These are phyloP conservation scores for Dasyurus viverrinus DNA, from an alignment of 2,113 vertebrate genomes.

Conservation along the genomic window DNA sequence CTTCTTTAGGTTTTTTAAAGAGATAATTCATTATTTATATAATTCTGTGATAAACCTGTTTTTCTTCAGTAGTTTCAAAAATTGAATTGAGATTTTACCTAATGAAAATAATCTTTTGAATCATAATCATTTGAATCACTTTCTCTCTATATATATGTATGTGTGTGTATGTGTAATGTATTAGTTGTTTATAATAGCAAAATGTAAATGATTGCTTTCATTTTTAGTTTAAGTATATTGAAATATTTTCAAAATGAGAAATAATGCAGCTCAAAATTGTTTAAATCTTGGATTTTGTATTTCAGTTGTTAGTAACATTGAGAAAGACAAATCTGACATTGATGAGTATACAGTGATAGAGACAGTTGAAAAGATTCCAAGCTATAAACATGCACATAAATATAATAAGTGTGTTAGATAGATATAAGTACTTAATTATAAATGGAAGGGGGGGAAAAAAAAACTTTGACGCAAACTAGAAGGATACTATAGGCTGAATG, in stretches of 20 bases:
- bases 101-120: conserved; percentile 75
- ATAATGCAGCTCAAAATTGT: conserved; percentile 61
- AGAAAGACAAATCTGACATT: conserved; percentile 63
- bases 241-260: conserved; percentile 72
- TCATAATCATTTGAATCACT: conserved; percentile 79
- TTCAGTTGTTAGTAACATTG: conserved; percentile 71
- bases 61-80: conserved; percentile 78
- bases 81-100: conserved; percentile 74
- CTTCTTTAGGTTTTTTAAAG: conserved; percentile 82
- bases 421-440: conserved; percentile 80
- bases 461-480: conserved; percentile 85
- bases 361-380: background rate
- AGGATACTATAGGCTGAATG: conserved; percentile 87
- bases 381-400: background rate
- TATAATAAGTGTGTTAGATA: conserved; percentile 22
- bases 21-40: conserved; percentile 83
- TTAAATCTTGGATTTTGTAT: conserved; percentile 59
- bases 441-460: conserved; percentile 55
- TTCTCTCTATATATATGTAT: background rate
- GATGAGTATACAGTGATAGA: conserved; percentile 41
- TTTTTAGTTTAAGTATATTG: conserved; percentile 78
- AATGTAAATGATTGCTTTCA: conserved; percentile 82
- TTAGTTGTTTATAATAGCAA: conserved; percentile 77
- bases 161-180: conserved; percentile 61
- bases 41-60: conserved; percentile 82